Conservation (phyloP, 2,888 invertebrate species). For the Parnassius glacialis region DNA sequence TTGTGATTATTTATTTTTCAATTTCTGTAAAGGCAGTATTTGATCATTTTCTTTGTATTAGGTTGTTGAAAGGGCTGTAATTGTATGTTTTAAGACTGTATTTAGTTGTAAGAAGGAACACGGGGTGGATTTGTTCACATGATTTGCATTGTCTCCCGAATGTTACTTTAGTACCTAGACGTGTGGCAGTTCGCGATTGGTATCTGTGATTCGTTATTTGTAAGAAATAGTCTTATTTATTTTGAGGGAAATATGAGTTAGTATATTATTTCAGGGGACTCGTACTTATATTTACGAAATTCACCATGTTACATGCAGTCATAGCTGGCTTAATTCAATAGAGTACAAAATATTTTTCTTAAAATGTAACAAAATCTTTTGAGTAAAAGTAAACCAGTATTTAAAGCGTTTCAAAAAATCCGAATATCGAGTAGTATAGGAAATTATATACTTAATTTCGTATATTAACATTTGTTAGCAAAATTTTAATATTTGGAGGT, state of each 20-base stretch:
- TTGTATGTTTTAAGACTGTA: slow-evolving; percentile 73
- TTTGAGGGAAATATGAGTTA: slow-evolving; percentile 40
- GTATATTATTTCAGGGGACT: slow-evolving; percentile 5
- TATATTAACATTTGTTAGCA: too few relatives aligned
- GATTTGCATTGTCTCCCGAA: slow-evolving; percentile 24
- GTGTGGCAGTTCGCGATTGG: slow-evolving; percentile 59
- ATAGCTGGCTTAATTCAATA: not conserved
- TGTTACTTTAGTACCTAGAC: slow-evolving; percentile 21
- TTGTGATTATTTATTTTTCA: slow-evolving; percentile 30
- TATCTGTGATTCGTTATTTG: slow-evolving; percentile 76
- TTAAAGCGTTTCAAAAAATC: too few relatives aligned
- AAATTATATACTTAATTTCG: too few relatives aligned
- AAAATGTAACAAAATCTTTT: too few relatives aligned
- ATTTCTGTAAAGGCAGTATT: slow-evolving; percentile 24
- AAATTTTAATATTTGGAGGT: too few relatives aligned
- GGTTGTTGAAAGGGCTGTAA: slow-evolving; percentile 56
- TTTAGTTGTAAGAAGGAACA: slow-evolving; percentile 57
- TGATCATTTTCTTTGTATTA: slow-evolving; percentile 42
- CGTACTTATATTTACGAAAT: slow-evolving; percentile 4
- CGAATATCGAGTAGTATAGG: too few relatives aligned
- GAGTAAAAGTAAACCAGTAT: too few relatives aligned
- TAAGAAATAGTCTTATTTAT: slow-evolving; percentile 65
- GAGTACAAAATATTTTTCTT: not conserved
- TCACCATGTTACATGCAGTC: not conserved
- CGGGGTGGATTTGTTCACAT: slow-evolving; percentile 25